Evolutionary conservation across 2,797 vertebrate species (phyloP), one percentile per base, ranked within the genome.

Genomic region (Chrysolophus pictus): DNA sequence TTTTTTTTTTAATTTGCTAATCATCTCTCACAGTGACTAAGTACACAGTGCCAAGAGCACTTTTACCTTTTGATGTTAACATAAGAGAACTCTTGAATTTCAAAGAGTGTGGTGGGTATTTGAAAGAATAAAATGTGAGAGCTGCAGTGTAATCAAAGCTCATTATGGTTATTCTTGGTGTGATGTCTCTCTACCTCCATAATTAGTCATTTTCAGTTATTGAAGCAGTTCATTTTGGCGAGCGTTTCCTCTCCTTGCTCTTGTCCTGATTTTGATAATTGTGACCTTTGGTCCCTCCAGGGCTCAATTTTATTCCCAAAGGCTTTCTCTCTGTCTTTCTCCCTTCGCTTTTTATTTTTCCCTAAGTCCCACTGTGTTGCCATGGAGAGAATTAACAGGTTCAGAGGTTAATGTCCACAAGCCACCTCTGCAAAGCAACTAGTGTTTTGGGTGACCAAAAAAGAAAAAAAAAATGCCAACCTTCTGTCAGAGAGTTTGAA

Each of bases 61-160:
- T 97, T 93, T 97, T 98, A 98, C 97, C 97, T 97, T 98, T 97
- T 97, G 97, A 98, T 98, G 97, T 97, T 97, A 97, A 82, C 94
- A 96, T 97, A 96, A 97, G 97, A 98, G 97, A 98, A 97, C 97
- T 97, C 97, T 96, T 97, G 97, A 98, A 98, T 98, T 98, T 98
- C 97, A 98, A 98, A 98, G 97, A 97, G 97, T 93, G 94, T 77
- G 67, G 94, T 96, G 91, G 96, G 93, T 97, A 98, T 98, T 97
- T 95, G 93, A 96, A 95, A 96, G 93, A 97, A 96, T 96, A 75
- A 90, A 94, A 91, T 96, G 96, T 31, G 15, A 96, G 97, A 96
- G 93, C 97, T 31, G 65, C 91, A 88, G 94, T 65, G 88, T 97
- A 98, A 98, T 98, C 97, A 98, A 97, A 96, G 93, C 97, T 98